Percentiles rank a stretch among this genome's conserved stretches.
These are phyloP conservation scores for Ia io DNA, from an alignment of 2,113 vertebrate species.

Conservation along the genomic window DNA sequence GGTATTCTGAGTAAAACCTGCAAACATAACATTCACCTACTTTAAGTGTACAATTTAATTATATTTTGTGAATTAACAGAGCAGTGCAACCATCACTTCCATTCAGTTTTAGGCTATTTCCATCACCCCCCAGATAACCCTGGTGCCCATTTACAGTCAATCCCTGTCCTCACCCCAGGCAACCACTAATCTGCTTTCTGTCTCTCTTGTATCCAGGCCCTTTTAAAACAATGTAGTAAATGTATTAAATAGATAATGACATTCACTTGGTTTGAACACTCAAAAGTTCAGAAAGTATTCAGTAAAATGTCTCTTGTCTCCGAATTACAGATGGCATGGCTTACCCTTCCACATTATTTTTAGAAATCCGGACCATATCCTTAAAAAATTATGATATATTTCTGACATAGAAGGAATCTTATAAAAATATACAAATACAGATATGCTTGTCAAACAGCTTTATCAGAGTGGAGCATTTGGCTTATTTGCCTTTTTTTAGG, in stretches of 20 bases:
- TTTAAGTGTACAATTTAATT: neutral
- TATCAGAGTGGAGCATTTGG: neutral
- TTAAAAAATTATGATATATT: neutral
- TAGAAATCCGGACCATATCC: neutral
- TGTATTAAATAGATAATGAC: neutral
- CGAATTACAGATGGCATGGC: neutral
- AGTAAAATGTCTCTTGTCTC: neutral
- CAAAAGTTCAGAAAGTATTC: neutral
- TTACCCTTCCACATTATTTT: neutral
- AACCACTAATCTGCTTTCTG: neutral
- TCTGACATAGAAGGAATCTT: neutral
- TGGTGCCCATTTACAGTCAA: neutral
- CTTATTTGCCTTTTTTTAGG: neutral
- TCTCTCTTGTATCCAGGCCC: neutral
- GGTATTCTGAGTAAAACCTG: neutral
- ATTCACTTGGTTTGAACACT: neutral
- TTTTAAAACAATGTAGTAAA: neutral
- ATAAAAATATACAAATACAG: neutral
- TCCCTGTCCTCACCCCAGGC: neutral
- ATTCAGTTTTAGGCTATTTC: neutral
- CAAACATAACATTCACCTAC: neutral
- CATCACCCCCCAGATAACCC: neutral
- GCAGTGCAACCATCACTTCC: neutral
- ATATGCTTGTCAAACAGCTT: neutral
- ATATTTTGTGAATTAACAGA: neutral